Conservation (phyloP, 2,888 invertebrate species). For the Antheraea assamensis region DNA sequence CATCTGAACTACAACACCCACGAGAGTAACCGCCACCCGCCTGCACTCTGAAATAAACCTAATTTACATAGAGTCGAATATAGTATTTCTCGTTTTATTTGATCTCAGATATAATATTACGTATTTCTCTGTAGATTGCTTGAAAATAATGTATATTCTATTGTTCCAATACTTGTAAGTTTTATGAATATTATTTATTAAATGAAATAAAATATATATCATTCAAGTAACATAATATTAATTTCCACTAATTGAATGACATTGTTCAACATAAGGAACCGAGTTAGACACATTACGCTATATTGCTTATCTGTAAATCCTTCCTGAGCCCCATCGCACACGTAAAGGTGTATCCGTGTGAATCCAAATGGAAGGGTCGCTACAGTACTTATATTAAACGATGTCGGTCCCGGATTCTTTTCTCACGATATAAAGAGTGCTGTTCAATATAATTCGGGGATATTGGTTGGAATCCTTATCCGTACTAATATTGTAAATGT, state of each 20-base stretch:
- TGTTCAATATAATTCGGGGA: background rate
- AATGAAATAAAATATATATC: background rate
- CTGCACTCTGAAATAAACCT: too few species aligned
- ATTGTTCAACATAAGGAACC: conserved; percentile 30
- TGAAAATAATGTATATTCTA: background rate
- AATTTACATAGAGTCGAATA: too few species aligned
- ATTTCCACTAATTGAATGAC: conserved; percentile 54
- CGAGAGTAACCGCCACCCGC: too few species aligned
- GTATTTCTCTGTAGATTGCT: background rate
- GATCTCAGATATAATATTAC: background rate
- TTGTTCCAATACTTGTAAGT: too few species aligned
- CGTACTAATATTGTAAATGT: background rate
- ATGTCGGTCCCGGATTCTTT: conserved; percentile 44
- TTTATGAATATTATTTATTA: too few species aligned
- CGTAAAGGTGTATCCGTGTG: conserved; percentile 52
- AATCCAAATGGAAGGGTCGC: conserved; percentile 60
- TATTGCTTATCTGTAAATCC: conserved; percentile 60
- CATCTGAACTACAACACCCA: too few species aligned
- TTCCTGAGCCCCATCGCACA: conserved; percentile 43
- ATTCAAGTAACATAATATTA: conserved; percentile 47
- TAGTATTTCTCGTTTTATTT: too few species aligned
- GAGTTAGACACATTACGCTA: conserved; percentile 52
- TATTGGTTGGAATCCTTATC: background rate
- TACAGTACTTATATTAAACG: conserved; percentile 54
- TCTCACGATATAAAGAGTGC: conserved; percentile 23